Base-by-base conservation (phyloP, 1,140 invertebrate species). In the Cyclargus thomasi region DNA sequence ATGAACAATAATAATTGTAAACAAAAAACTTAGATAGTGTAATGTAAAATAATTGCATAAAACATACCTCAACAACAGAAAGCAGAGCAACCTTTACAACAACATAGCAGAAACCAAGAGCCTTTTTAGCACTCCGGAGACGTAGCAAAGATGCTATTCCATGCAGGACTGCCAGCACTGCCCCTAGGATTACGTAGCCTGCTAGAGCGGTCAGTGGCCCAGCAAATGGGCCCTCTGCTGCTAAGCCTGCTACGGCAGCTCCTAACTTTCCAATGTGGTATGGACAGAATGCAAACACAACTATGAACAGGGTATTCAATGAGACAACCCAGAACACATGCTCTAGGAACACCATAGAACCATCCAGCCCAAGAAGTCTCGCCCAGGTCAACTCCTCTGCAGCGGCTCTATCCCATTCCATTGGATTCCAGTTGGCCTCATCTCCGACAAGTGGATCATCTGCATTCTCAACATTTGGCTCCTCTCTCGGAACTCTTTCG, bases 301-400 rank as follows among this genome's bases (percentile, higher is more conserved):
- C 94, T 70, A 99, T 99, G 85, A 99, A 99, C 18, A 99, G 91
- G 4, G 98, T 98, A 83, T 99, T 99, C 5, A 99, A 91, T 0
- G 97, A 98, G 7, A 99, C 97, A 8, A 99, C 98, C 98, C 98
- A 99, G 84, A 99, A 99, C 0, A 99, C 98, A 92, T 99, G 98
- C 90, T 99, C 99, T 22, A 99, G 91, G 81, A 99, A 99, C 16
- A 98, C 95, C 29, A 99, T 93, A 0, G 98, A 99, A 0, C 99
- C 99, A 92, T 99, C 99, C 1, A 99, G 90, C 1, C 99, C 99
- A 0, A 99, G 91, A 1, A 99, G 91, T 75, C 98, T 92, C 84
- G 99, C 98, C 98, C 98, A 99, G 0, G 99, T 99, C 1, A 99
- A 86, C 85, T 99, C 99, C 79, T 99, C 99, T 23, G 96, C 97